phyloP scores from a whole-genome alignment of 92 coral and sea anemone genomes.

The Nematostella vectensis region DNA sequence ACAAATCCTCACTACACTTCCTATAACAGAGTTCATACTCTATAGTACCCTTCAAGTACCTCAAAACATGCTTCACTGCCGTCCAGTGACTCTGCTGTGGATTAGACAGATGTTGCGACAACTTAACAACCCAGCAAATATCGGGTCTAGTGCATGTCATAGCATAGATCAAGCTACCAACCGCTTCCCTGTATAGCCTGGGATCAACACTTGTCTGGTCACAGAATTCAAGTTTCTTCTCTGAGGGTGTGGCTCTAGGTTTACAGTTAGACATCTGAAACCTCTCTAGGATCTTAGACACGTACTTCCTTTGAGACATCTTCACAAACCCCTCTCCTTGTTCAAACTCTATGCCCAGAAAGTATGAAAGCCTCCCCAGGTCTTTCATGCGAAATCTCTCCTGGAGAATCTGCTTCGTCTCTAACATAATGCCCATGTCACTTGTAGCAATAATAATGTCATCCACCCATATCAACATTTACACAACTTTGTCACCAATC shows the following conservation, averaged over 20 bases:
- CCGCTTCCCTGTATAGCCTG: constrained; percentile 19
- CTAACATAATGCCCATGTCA: constrained; percentile 17
- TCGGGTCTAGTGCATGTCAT: constrained; percentile 41
- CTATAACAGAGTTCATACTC: constrained; percentile 10
- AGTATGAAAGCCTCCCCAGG: constrained; percentile 30
- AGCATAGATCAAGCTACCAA: constrained; percentile 30
- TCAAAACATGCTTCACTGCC: constrained; percentile 28
- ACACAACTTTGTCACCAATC: constrained; percentile 1
- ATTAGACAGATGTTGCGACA: constrained; percentile 16
- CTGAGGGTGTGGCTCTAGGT: constrained; percentile 33
- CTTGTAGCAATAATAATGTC: constrained; percentile 34
- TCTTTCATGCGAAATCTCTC: constrained; percentile 43
- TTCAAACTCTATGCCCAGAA: constrained; percentile 24
- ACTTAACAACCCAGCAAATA: constrained; percentile 28
- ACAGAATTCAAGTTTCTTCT: constrained; percentile 27
- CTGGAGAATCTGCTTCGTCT: constrained; percentile 23
- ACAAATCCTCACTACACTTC: constrained; percentile 8
- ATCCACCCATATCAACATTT: constrained; percentile 25
- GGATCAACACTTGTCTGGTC: constrained; percentile 17
- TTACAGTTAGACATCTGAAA: constrained; percentile 40
- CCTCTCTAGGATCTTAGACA: constrained; percentile 19
- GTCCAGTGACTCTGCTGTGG: constrained; percentile 21
- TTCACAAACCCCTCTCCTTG: constrained; percentile 30
- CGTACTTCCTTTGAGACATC: constrained; percentile 23
- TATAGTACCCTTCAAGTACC: constrained; percentile 32